Conservation (phyloP, 2,888 invertebrate genomes). For the Caenorhabditis panamensis region DNA sequence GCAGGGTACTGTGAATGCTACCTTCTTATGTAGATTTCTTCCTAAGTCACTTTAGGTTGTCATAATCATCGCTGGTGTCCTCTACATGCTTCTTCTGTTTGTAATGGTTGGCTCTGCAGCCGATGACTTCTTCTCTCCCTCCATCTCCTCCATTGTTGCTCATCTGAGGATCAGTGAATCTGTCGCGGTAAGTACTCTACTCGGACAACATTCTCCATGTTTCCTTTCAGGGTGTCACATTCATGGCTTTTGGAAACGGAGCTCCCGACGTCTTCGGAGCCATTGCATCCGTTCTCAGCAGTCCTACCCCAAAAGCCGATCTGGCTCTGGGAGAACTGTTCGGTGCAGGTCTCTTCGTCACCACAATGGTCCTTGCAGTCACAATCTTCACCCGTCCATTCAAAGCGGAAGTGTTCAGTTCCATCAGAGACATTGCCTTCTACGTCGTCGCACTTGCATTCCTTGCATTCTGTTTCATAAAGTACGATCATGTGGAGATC, state of each 20-base stretch:
- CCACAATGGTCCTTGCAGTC: constrained; percentile 85
- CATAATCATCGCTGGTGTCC: constrained; percentile 64
- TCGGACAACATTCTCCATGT: constrained; percentile 19
- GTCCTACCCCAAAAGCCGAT: constrained; percentile 81
- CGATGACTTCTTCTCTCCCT: constrained; percentile 81
- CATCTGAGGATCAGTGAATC: constrained; percentile 83
- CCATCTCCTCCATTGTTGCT: constrained; percentile 82
- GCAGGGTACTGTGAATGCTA: constrained; percentile 27
- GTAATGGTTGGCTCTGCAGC: constrained; percentile 73
- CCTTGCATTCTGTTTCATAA: constrained; percentile 83
- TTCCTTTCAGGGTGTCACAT: constrained; percentile 84
- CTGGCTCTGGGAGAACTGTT: constrained; percentile 82
- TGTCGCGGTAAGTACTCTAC: constrained; percentile 82
- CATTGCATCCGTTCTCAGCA: constrained; percentile 83
- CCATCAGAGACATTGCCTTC: constrained; percentile 84
- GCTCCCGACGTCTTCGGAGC: constrained; percentile 87
- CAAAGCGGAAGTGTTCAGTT: constrained; percentile 79
- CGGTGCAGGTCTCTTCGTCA: constrained; percentile 85
- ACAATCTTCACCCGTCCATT: constrained; percentile 85
- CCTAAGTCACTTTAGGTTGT: too few relatives aligned
- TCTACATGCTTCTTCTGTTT: constrained; percentile 70
- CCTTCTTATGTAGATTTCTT: too few relatives aligned
- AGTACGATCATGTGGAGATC: constrained; percentile 83
- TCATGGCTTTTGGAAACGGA: constrained; percentile 87
- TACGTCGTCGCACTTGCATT: constrained; percentile 84